These are phyloP conservation scores for Drosophila fuyamai DNA, from an alignment of 1,140 invertebrate genomes.

Conservation along the genomic window DNA sequence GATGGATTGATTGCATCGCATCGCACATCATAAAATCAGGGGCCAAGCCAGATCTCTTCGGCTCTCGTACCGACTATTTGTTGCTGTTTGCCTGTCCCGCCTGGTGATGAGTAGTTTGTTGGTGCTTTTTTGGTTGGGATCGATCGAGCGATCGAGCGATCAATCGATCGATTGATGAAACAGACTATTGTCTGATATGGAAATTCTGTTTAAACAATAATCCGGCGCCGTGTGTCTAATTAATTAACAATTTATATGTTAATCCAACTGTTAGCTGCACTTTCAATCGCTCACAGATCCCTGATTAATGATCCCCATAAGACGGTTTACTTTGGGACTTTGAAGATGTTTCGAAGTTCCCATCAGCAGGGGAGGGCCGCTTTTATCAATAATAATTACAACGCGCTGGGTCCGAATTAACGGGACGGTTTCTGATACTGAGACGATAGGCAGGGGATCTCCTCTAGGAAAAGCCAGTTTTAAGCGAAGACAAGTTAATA, in stretches of 20 bases:
- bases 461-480: no score
- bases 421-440: no score
- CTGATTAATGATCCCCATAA: conserved; percentile 44
- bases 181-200: conserved; percentile 45
- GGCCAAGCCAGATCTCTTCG: conserved; percentile 30
- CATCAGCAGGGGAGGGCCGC: conserved; percentile 24
- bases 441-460: background rate
- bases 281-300: conserved; percentile 21
- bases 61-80: conserved; percentile 25
- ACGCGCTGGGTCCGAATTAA: background rate
- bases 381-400: conserved; percentile 14
- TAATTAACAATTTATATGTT: conserved; percentile 82
- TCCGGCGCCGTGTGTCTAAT: conserved; percentile 75
- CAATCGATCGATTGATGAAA: conserved; percentile 48
- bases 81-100: conserved; percentile 54
- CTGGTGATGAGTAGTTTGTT: conserved; percentile 77
- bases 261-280: conserved; percentile 62
- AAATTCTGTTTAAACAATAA: conserved; percentile 53
- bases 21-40: conserved; percentile 78
- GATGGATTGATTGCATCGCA: conserved; percentile 79
- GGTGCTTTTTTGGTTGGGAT: conserved; percentile 40
- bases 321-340: conserved; percentile 2
- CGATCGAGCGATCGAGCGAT: conserved; percentile 49
- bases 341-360: conserved; percentile 7
- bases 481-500: no score